Conservation (phyloP, 1,140 invertebrate genomes). For the Caerostris darwini region DNA sequence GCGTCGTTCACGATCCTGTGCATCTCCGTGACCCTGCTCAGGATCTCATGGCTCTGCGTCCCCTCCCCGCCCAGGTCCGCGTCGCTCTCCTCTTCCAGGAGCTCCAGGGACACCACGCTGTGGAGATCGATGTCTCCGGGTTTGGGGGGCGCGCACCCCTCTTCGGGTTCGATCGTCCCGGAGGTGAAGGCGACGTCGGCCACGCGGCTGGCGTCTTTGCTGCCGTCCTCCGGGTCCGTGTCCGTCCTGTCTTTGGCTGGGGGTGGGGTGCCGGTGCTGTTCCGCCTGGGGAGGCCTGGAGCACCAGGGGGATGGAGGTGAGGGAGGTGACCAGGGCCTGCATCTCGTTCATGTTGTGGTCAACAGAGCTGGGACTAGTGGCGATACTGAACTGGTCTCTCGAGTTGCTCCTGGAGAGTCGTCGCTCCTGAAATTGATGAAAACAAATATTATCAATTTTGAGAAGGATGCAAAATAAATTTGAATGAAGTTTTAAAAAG, state of each 20-base stretch:
- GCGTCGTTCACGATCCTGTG: constrained; percentile 89
- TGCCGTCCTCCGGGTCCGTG: constrained; percentile 4
- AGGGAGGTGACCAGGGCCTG: constrained; percentile 64
- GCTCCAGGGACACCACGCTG: constrained; percentile 88
- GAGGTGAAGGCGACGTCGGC: constrained; percentile 65
- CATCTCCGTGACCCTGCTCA: constrained; percentile 89
- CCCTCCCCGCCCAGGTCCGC: neutral
- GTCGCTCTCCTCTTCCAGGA: constrained; percentile 85
- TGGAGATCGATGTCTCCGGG: constrained; percentile 86
- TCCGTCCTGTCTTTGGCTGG: neutral
- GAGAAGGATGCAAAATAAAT: too few species aligned
- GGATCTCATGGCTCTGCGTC: constrained; percentile 87
- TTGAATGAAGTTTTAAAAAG: too few species aligned
- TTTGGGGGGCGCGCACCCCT: neutral
- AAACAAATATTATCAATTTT: neutral
- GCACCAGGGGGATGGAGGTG: constrained; percentile 29
- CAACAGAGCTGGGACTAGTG: constrained; percentile 75
- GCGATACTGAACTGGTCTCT: constrained; percentile 71
- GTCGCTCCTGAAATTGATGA: constrained; percentile 9
- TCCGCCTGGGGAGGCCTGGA: neutral
- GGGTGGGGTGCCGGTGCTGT: neutral
- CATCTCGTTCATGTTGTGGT: constrained; percentile 79
- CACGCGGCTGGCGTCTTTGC: constrained; percentile 15
- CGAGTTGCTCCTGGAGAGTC: constrained; percentile 63
- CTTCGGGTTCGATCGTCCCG: neutral